Conservation (phyloP, 2,888 invertebrate genomes). For the Luperina nickerlii region DNA sequence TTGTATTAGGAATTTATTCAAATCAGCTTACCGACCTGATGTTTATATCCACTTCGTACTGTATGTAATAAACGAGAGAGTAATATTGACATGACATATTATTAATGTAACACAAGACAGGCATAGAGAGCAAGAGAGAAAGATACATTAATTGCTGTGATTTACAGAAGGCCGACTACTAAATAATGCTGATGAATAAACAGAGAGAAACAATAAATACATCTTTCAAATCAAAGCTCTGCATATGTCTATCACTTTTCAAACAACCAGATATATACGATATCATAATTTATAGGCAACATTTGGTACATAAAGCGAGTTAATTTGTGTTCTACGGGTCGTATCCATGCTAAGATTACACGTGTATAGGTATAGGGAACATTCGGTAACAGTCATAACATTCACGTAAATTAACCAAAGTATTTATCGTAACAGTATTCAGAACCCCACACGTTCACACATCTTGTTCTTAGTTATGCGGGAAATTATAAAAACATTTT, state of each 20-base stretch:
- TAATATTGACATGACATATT: constrained; percentile 61
- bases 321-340: constrained; percentile 39
- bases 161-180: constrained; percentile 5
- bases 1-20: constrained; percentile 76
- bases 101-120: constrained; percentile 3
- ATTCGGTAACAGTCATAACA: constrained; percentile 61
- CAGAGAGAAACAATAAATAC: constrained; percentile 9
- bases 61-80: constrained; percentile 55
- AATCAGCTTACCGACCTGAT: constrained; percentile 66
- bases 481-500: constrained; percentile 64
- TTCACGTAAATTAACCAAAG: constrained; percentile 64
- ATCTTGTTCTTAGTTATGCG: constrained; percentile 34
- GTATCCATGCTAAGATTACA: constrained; percentile 58
- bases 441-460: constrained; percentile 45
- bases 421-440: constrained; percentile 54
- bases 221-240: constrained; percentile 12
- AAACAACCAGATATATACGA: constrained; percentile 26
- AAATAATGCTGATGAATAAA: constrained; percentile 11
- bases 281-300: constrained; percentile 35
- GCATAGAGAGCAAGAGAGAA: neutral
- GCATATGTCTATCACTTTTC: constrained; percentile 32
- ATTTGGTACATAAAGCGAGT: constrained; percentile 37
- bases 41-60: constrained; percentile 62
- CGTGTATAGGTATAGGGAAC: constrained; percentile 22
- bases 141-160: constrained; percentile 21